These are phyloP conservation scores for Sebastes ruberrimus DNA, from an alignment of 2,797 vertebrate genomes.

Conservation along the genomic window DNA sequence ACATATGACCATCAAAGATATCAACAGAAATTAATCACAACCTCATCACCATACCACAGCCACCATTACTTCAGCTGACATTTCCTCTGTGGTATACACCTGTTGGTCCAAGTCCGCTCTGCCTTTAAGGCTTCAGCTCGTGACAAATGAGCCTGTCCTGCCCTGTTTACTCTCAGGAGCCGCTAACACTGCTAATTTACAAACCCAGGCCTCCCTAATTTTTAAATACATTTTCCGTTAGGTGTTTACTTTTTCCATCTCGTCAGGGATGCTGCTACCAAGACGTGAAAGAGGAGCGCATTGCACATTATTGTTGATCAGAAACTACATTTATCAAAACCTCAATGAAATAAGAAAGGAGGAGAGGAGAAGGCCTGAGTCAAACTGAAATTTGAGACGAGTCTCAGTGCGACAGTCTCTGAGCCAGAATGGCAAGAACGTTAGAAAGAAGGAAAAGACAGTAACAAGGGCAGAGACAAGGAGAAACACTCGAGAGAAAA, in stretches of 20 bases:
- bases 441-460: slow-evolving; percentile 41
- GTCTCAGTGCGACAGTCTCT: slow-evolving; percentile 17
- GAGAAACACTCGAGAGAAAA: slow-evolving; percentile 17
- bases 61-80: slow-evolving; percentile 18
- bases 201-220: slow-evolving; percentile 31
- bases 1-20: neutral
- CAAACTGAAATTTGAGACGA: slow-evolving; percentile 29
- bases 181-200: slow-evolving; percentile 43
- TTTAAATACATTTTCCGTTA: slow-evolving; percentile 59
- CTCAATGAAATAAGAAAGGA: neutral
- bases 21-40: slow-evolving; percentile 7
- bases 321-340: slow-evolving; percentile 33
- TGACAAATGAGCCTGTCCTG: slow-evolving; percentile 65
- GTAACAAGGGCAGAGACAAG: slow-evolving; percentile 48
- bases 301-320: neutral
- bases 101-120: slow-evolving; percentile 14
- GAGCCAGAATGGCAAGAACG: slow-evolving; percentile 26
- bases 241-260: slow-evolving; percentile 32
- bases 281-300: neutral
- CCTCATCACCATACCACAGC: neutral
- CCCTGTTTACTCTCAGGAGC: slow-evolving; percentile 53
- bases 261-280: neutral
- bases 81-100: slow-evolving; percentile 24
- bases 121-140: slow-evolving; percentile 30
- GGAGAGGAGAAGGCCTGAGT: slow-evolving; percentile 13